A percentile compares a stretch with the other conserved stretches of the same genome.
Evolutionary conservation across 2,797 vertebrate species (phyloP).

Genomic region (Myotis myotis): DNA sequence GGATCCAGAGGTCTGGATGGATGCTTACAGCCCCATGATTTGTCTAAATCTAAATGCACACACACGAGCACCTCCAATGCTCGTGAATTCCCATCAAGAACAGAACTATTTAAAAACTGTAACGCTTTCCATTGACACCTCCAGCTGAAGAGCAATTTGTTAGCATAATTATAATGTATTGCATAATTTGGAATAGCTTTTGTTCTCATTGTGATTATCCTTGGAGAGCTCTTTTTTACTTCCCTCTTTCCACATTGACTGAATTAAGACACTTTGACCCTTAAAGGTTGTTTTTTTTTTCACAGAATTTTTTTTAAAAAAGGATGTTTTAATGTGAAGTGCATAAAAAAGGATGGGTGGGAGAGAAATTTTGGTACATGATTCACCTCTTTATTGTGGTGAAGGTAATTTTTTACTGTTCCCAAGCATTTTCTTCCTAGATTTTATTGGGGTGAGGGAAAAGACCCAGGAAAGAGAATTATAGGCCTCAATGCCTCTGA

Average conservation of each 20-base stretch:
- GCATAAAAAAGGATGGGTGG: constrained; percentile 54
- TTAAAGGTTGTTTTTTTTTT: constrained; percentile 66
- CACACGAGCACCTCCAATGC: constrained; percentile 19
- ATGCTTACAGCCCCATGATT: constrained; percentile 66
- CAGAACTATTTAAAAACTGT: constrained; percentile 81
- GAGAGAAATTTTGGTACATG: constrained; percentile 60
- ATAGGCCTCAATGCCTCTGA: neutral
- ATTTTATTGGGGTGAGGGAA: neutral
- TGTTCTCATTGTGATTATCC: constrained; percentile 82
- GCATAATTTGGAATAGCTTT: constrained; percentile 84
- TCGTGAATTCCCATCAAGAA: constrained; percentile 77
- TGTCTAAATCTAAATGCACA: constrained; percentile 47
- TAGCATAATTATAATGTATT: constrained; percentile 81
- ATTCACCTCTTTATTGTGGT: constrained; percentile 67
- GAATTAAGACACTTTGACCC: constrained; percentile 74
- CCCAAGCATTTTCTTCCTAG: constrained; percentile 49
- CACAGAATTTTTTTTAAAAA: neutral
- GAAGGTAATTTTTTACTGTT: constrained; percentile 46
- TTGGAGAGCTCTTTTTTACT: constrained; percentile 73
- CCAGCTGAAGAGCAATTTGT: constrained; percentile 82
- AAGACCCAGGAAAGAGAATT: neutral
- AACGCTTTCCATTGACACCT: constrained; percentile 80
- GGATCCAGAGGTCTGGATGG: constrained; percentile 62
- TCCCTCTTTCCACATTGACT: constrained; percentile 72
- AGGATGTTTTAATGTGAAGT: constrained; percentile 40